These are phyloP conservation scores for Acanthoscelides obtectus DNA, from an alignment of 2,888 invertebrate species.

Conservation along the genomic window DNA sequence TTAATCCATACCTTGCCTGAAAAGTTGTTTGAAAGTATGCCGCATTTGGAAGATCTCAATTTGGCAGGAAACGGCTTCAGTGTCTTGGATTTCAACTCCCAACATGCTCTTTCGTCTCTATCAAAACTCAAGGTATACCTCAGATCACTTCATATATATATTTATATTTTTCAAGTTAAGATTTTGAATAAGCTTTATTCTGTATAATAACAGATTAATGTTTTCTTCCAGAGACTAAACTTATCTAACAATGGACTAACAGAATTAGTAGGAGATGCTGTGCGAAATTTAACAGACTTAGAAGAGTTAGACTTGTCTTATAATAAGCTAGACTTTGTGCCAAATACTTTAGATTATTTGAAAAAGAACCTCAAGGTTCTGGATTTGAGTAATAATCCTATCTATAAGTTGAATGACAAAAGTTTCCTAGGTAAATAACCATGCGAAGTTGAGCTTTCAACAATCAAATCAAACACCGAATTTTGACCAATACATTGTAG, in stretches of 20 bases:
- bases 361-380: conserved; percentile 55
- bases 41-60: conserved; percentile 56
- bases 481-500: no score
- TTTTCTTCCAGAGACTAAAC: conserved; percentile 36
- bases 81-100: conserved; percentile 57
- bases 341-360: conserved; percentile 52
- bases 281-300: conserved; percentile 51
- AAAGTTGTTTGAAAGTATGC: conserved; percentile 61
- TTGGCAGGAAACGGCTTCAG: conserved; percentile 60
- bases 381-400: conserved; percentile 58
- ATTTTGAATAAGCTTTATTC: not conserved
- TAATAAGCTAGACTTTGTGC: conserved; percentile 57
- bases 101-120: conserved; percentile 54
- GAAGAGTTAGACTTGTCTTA: conserved; percentile 56
- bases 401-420: conserved; percentile 54
- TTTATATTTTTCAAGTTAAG: not conserved
- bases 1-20: conserved; percentile 58
- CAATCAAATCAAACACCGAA: no score
- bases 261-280: conserved; percentile 52
- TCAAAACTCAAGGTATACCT: conserved; percentile 52
- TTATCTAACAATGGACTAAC: conserved; percentile 54
- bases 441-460: no score
- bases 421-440: conserved; percentile 57
- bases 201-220: not conserved
- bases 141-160: not conserved